Evolutionary conservation across 1,140 invertebrate species (phyloP).

Genomic region (Glomeris maerens): DNA sequence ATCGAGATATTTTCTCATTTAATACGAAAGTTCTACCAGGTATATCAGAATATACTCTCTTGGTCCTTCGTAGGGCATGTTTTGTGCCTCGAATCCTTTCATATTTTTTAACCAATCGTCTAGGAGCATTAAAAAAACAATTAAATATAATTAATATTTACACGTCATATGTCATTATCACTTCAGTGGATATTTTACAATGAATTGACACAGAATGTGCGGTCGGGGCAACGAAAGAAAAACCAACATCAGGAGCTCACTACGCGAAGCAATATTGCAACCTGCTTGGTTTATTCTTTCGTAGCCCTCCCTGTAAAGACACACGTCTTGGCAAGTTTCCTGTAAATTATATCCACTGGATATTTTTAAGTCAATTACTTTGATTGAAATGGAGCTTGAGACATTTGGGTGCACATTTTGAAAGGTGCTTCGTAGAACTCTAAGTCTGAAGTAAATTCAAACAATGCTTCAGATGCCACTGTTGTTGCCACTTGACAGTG

Average conservation of each 20-base stretch:
- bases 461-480: slow-evolving; percentile 50
- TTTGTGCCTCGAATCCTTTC: background rate
- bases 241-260: too few species aligned
- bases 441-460: slow-evolving; percentile 59
- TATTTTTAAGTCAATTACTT: slow-evolving; percentile 39
- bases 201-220: too few species aligned
- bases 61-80: background rate
- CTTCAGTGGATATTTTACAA: too few species aligned
- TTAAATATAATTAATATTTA: too few species aligned
- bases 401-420: slow-evolving; percentile 64
- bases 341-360: too few species aligned
- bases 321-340: too few species aligned
- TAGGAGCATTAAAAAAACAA: too few species aligned
- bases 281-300: too few species aligned
- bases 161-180: too few species aligned
- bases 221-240: too few species aligned
- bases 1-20: background rate
- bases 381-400: slow-evolving; percentile 48
- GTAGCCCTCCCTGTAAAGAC: too few species aligned
- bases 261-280: too few species aligned
- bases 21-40: background rate
- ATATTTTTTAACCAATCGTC: background rate
- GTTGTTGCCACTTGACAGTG: slow-evolving; percentile 51
- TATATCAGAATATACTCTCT: background rate
- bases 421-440: slow-evolving; percentile 58